These are phyloP conservation scores for Cochlearius cochlearius DNA, from an alignment of 2,113 vertebrate genomes.

Conservation along the genomic window DNA sequence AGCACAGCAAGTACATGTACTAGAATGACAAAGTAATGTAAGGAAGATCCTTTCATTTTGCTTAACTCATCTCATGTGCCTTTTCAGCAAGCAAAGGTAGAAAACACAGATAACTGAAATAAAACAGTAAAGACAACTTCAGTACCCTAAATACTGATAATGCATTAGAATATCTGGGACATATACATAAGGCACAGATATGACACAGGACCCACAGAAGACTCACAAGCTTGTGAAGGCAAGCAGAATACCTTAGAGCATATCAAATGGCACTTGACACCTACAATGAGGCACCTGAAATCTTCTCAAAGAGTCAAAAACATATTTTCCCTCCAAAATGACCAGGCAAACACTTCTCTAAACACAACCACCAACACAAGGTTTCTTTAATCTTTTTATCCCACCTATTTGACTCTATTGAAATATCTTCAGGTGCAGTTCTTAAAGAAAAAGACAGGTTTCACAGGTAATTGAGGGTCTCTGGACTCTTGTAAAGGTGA, in stretches of 20 bases:
- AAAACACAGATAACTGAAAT: not conserved
- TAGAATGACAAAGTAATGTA: not conserved
- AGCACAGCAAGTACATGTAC: not conserved
- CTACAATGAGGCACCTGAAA: not conserved
- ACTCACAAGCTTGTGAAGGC: not conserved
- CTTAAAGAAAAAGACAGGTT: not conserved
- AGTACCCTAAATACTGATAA: not conserved
- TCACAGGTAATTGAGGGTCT: not conserved
- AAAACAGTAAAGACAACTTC: not conserved
- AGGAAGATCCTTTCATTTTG: not conserved
- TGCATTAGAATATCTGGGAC: not conserved
- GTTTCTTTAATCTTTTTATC: not conserved
- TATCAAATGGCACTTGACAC: not conserved
- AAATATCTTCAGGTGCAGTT: not conserved
- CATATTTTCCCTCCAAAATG: not conserved
- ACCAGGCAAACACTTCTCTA: not conserved
- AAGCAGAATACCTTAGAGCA: not conserved
- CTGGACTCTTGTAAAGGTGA: not conserved
- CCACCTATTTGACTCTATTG: fast-evolving
- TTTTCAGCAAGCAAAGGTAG: not conserved
- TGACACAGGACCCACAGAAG: not conserved
- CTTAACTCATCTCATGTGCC: not conserved
- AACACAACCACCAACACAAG: not conserved
- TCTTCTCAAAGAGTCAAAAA: not conserved
- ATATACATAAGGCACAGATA: not conserved